phyloP scores from a whole-genome alignment of 2,113 vertebrate genomes.

The Phylloscopus whistleri region DNA sequence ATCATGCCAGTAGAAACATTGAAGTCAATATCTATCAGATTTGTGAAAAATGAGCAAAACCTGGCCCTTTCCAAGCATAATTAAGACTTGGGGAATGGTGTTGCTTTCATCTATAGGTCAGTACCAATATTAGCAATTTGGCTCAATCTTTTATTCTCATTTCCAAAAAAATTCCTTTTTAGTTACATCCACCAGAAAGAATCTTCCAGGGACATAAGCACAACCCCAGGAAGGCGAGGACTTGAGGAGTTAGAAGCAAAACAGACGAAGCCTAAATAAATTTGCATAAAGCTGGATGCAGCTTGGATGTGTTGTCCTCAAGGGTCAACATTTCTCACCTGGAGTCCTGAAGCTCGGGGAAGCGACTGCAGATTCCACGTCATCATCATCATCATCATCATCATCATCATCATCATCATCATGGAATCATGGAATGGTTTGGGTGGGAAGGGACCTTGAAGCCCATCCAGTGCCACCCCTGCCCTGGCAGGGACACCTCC shows the following conservation, averaged over 20 bases:
- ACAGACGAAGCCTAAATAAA: background rate
- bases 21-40: slow-evolving; percentile 27
- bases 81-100: background rate
- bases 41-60: slow-evolving; percentile 40
- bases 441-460: no score
- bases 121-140: slow-evolving; percentile 23
- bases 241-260: background rate
- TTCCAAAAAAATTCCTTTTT: background rate
- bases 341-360: background rate
- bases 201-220: background rate
- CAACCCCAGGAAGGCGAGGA: background rate
- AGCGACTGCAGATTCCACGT: background rate
- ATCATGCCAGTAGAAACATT: slow-evolving; percentile 38
- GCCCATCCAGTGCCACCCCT: no score
- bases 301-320: background rate
- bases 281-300: background rate
- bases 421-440: background rate
- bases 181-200: background rate
- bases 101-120: slow-evolving; percentile 24
- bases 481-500: no score
- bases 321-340: background rate
- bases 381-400: no score
- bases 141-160: background rate
- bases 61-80: slow-evolving; percentile 13
- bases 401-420: background rate